A percentile compares a stretch with the other conserved stretches of the same genome.
phyloP scores from a whole-genome alignment of 2,113 vertebrate species.

The Anoura caudifer region DNA sequence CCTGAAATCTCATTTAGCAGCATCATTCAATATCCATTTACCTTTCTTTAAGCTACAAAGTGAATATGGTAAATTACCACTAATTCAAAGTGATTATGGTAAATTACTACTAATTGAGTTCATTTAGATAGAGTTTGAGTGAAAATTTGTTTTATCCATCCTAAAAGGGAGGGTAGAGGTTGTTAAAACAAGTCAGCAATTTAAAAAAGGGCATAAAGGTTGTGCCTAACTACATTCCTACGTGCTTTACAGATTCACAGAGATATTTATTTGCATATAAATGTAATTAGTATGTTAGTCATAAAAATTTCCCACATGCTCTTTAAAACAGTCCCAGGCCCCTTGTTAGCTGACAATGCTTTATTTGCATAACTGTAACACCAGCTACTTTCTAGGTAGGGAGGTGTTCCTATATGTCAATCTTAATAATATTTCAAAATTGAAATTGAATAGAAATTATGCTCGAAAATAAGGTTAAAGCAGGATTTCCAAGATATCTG shows the following conservation, averaged over 20 bases:
- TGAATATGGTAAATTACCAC: not conserved
- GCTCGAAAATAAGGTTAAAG: not conserved
- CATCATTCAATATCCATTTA: not conserved
- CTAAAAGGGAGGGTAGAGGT: not conserved
- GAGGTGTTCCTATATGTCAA: not conserved
- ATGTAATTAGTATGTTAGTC: not conserved
- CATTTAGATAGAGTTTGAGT: not conserved
- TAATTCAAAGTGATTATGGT: not conserved
- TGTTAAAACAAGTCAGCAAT: not conserved
- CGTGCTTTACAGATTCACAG: not conserved
- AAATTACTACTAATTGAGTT: not conserved
- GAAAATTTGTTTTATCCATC: not conserved
- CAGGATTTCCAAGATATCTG: not conserved
- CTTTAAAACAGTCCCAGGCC: not conserved
- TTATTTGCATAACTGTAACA: not conserved
- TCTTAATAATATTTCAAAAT: not conserved
- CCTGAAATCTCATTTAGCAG: slow-evolving; percentile 21
- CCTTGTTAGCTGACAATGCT: not conserved
- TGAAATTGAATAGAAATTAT: not conserved
- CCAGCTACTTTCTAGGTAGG: not conserved
- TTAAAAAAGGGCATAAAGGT: not conserved
- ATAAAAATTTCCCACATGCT: not conserved
- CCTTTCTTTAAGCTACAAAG: not conserved
- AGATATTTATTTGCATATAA: not conserved
- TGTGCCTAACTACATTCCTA: not conserved